Evolutionary conservation across 2,113 vertebrate genomes (phyloP), one percentile per base, ranked within the genome.

Genomic region (Brienomyrus longianalis): DNA sequence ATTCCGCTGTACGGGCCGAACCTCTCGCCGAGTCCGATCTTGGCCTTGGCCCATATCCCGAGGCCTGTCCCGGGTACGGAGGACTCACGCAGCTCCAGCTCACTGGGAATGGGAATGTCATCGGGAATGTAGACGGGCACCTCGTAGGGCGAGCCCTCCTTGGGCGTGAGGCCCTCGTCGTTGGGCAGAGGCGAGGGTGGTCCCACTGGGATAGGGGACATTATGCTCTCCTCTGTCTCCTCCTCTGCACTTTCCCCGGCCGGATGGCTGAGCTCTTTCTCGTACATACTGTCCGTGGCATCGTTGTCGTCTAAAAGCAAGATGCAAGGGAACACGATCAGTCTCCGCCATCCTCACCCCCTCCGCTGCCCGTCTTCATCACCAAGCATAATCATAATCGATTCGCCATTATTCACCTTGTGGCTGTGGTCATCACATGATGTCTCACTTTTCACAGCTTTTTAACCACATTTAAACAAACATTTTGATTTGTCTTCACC

Each of bases 121-220:
- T 99, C 98, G 0, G 98, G 98, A 96, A 99, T 99, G 97, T 99
- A 99, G 97, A 99, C 98, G 0, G 98, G 98, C 83, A 98, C 98
- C 95, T 99, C 98, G 2, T 99, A 99, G 19, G 98, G 98, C n/a
- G 98, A 99, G 92, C 98, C 98, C 94, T 99, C 98, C 95, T 99
- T 99, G 93, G 98, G 98, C 88, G 98, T 99, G 97, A 98, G 98
- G 96, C 98, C 97, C 95, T 99, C 97, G 87, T 97, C 96, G 93
- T 97, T 95, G 94, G 97, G 97, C 93, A 98, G 97, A 90, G 96
- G 97, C 89, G 97, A 97, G 15, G 94, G 96, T 56, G 97, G 96
- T 89, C 97, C 97, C 27, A 97, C 96, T 88, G 98, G 97, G 90
- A 98, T 96, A 70, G 98, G 98, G 62, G 98, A 99, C 97, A 99